A percentile compares a stretch with the other conserved stretches of the same genome.
Evolutionary conservation across 2,113 vertebrate species (phyloP).

Genomic region (Phyllostomus discolor): DNA sequence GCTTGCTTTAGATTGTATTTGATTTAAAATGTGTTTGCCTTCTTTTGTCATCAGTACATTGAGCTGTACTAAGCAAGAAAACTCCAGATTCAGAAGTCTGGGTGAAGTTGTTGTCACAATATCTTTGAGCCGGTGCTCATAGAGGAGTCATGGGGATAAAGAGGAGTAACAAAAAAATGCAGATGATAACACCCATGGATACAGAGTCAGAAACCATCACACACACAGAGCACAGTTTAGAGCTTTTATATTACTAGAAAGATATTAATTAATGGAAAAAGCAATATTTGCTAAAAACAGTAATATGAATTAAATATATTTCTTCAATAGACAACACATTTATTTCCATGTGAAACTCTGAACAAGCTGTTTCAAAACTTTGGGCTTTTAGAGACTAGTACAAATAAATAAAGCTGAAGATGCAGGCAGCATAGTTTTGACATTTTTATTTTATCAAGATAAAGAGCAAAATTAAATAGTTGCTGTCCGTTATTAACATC

Average conservation of each 20-base stretch:
- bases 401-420: background rate
- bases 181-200: background rate
- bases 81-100: background rate
- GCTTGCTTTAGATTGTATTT: background rate
- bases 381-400: background rate
- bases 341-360: background rate
- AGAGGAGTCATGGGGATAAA: background rate
- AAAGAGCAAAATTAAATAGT: background rate
- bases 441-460: constrained; percentile 2
- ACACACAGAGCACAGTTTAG: background rate
- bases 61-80: background rate
- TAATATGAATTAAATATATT: background rate
- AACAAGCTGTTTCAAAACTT: background rate
- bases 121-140: background rate
- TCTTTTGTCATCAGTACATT: background rate
- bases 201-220: background rate
- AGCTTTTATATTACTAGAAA: background rate
- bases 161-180: background rate
- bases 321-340: background rate
- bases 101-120: background rate
- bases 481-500: background rate
- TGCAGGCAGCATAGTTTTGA: background rate
- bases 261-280: background rate
- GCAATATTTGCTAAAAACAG: background rate
- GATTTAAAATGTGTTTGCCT: background rate